These are phyloP conservation scores for Torymus auratus DNA, from an alignment of 2,888 invertebrate genomes.

Conservation along the genomic window DNA sequence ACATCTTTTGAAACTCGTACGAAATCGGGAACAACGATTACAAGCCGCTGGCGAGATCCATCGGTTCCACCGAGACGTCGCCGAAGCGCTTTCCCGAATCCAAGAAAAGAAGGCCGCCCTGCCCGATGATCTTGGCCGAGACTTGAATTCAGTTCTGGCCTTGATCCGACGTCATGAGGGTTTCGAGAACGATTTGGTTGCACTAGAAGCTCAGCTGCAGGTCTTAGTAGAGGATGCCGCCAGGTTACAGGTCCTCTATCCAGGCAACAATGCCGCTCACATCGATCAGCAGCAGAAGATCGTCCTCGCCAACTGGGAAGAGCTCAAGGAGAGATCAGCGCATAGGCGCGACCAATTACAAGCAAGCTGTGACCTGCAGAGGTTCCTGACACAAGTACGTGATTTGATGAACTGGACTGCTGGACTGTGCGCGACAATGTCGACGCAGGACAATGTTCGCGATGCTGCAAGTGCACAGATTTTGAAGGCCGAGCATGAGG, in stretches of 20 bases:
- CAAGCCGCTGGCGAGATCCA: conserved; percentile 98
- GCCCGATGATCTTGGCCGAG: conserved; percentile 87
- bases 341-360: conserved; percentile 88
- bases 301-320: conserved; percentile 91
- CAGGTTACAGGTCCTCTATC: conserved; percentile 91
- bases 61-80: conserved; percentile 96
- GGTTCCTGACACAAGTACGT: conserved; percentile 90
- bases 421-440: conserved; percentile 86
- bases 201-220: conserved; percentile 93
- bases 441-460: conserved; percentile 88
- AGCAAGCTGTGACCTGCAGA: conserved; percentile 92
- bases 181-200: conserved; percentile 94
- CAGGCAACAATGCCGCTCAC: conserved; percentile 93
- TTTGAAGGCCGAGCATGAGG: conserved; percentile 89
- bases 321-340: conserved; percentile 89
- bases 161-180: conserved; percentile 92
- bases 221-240: conserved; percentile 95
- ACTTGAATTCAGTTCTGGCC: conserved; percentile 90
- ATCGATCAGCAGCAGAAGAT: conserved; percentile 92
- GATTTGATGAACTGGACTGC: conserved; percentile 94
- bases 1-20: conserved; percentile 90
- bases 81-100: conserved; percentile 92
- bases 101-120: conserved; percentile 93
- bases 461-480: conserved; percentile 90
- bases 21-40: conserved; percentile 90